phyloP scores from a whole-genome alignment of 2,888 invertebrate genomes.

The Globia sparganii region DNA sequence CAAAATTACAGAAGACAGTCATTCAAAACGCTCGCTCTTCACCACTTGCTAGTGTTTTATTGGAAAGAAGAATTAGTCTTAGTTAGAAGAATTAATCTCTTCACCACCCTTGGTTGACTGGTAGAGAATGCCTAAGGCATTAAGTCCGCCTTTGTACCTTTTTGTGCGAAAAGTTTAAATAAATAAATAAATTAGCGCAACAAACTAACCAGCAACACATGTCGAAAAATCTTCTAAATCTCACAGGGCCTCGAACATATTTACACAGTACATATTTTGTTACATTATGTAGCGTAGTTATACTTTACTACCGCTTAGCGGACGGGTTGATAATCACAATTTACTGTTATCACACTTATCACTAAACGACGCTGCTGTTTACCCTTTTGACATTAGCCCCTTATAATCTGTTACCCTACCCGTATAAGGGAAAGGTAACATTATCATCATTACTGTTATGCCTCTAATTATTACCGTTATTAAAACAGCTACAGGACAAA shows the following conservation, averaged over 20 bases:
- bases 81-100: too few relatives aligned
- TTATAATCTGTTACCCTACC: constrained; percentile 6
- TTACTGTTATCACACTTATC: constrained; percentile 28
- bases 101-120: too few relatives aligned
- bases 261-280: not conserved
- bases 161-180: too few relatives aligned
- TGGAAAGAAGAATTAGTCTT: not conserved
- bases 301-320: not conserved
- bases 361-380: constrained; percentile 1
- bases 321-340: constrained; percentile 17
- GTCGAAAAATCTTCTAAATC: not conserved
- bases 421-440: not conserved
- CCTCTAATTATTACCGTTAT: not conserved
- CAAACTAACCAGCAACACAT: not conserved
- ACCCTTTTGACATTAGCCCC: not conserved
- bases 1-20: not conserved
- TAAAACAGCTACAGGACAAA: not conserved
- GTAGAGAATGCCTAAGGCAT: too few relatives aligned
- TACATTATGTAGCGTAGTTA: not conserved
- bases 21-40: not conserved
- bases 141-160: too few relatives aligned
- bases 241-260: not conserved
- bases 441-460: not conserved
- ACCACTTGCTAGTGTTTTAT: not conserved
- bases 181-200: too few relatives aligned